Conservation (phyloP, 2,797 vertebrate species). For the Protosalanx chinensis region DNA sequence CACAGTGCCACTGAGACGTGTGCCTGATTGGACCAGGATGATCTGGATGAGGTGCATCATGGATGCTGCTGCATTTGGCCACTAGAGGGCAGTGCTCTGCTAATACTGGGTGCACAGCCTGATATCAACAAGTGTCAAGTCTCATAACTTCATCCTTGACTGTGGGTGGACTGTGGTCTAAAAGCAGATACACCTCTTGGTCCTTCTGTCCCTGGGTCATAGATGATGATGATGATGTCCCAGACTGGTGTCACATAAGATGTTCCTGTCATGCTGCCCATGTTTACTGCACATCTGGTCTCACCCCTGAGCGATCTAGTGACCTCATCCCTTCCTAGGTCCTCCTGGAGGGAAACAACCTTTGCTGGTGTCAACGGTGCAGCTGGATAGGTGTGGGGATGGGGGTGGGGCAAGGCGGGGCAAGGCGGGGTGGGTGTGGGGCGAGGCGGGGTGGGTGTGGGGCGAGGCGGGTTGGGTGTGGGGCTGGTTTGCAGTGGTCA, state of each 20-base stretch:
- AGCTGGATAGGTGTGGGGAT: constrained; percentile 5
- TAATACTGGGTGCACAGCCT: neutral
- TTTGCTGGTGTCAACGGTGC: constrained; percentile 34
- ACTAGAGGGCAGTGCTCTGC: constrained; percentile 4
- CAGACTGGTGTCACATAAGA: neutral
- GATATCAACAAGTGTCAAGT: neutral
- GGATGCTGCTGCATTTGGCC: constrained; percentile 25
- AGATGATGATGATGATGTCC: neutral
- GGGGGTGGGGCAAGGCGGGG: neutral
- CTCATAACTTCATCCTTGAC: neutral
- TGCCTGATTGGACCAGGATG: neutral
- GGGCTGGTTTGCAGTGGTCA: too few relatives aligned
- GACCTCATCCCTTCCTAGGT: neutral
- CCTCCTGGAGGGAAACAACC: constrained; percentile 1
- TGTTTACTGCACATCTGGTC: neutral
- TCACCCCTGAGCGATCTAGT: neutral
- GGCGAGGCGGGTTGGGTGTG: too few relatives aligned
- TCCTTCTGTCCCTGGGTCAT: neutral
- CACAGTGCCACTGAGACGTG: too few relatives aligned
- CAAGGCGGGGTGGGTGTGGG: too few relatives aligned
- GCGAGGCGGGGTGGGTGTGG: too few relatives aligned
- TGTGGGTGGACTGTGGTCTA: neutral
- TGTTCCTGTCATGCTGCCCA: too few relatives aligned
- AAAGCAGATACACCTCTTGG: neutral
- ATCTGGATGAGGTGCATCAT: neutral